A percentile compares a stretch with the other conserved stretches of the same genome.
These are phyloP conservation scores for Erethizon dorsatum DNA, from an alignment of 2,797 vertebrate species.

Conservation along the genomic window DNA sequence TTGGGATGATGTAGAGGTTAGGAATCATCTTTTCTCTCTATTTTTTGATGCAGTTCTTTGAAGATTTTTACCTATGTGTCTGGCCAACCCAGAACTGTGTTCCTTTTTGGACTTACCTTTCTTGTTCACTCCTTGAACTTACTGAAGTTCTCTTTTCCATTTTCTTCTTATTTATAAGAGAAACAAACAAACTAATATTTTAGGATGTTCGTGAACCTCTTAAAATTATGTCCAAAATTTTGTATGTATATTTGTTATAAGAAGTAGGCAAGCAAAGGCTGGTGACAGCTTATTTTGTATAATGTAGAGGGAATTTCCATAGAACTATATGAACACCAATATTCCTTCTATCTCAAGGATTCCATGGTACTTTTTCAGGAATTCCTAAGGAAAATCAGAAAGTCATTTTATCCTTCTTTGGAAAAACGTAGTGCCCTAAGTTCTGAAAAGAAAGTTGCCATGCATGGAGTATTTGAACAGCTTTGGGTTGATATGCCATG, in stretches of 20 bases:
- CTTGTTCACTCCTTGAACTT: background rate
- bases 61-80: background rate
- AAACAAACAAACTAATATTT: background rate
- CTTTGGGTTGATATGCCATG: conserved; percentile 35
- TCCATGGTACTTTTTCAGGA: background rate
- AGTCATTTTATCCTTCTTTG: conserved; percentile 42
- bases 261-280: background rate
- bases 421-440: conserved; percentile 50
- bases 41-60: background rate
- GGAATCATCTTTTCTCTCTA: background rate
- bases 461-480: conserved; percentile 20
- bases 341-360: background rate
- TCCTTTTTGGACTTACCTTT: background rate
- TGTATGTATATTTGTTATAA: background rate
- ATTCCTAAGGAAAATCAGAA: conserved; percentile 34
- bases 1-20: background rate
- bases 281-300: background rate
- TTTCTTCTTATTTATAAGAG: background rate
- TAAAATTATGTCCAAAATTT: background rate
- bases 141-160: background rate
- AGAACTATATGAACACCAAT: background rate
- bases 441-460: background rate
- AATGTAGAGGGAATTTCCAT: background rate
- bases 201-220: background rate
- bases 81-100: background rate